These are phyloP conservation scores for Drosophila tani DNA, from an alignment of 1,140 invertebrate species.

Conservation along the genomic window DNA sequence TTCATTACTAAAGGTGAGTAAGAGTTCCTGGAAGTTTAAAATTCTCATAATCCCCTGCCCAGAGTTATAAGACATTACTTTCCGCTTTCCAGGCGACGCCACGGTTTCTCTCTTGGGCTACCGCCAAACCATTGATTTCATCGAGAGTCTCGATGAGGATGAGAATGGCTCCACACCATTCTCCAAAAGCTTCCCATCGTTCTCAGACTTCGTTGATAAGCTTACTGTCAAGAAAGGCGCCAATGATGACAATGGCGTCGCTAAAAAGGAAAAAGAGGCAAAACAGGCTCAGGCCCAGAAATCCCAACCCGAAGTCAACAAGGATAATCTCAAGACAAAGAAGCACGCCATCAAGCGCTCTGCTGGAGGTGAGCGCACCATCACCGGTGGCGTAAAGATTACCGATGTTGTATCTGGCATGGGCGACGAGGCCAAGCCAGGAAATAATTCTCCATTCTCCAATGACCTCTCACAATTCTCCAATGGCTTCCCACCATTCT, in stretches of 20 bases:
- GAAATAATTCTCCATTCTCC: slow-evolving; percentile 86
- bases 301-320: slow-evolving; percentile 56
- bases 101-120: slow-evolving; percentile 92
- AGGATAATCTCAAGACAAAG: slow-evolving; percentile 57
- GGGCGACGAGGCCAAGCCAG: slow-evolving; percentile 90
- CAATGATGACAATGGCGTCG: slow-evolving; percentile 68
- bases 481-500: no score
- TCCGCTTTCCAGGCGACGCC: slow-evolving; percentile 87
- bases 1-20: slow-evolving; percentile 87
- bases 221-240: slow-evolving; percentile 48
- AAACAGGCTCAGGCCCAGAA: slow-evolving; percentile 41
- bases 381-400: slow-evolving; percentile 91
- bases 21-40: no score
- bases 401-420: slow-evolving; percentile 92
- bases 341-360: slow-evolving; percentile 54
- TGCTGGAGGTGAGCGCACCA: slow-evolving; percentile 84
- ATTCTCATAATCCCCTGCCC: background rate
- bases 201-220: slow-evolving; percentile 51
- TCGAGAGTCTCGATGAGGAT: slow-evolving; percentile 75
- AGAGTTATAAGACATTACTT: background rate
- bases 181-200: no score
- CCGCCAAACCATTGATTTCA: slow-evolving; percentile 85
- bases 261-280: slow-evolving; percentile 65
- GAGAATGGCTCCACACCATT: slow-evolving; percentile 8
- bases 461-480: no score